A percentile compares a stretch with the other conserved stretches of the same genome.
These are phyloP conservation scores for Linhomoeus sp. DNA, from an alignment of 2,888 invertebrate species.

Conservation along the genomic window DNA sequence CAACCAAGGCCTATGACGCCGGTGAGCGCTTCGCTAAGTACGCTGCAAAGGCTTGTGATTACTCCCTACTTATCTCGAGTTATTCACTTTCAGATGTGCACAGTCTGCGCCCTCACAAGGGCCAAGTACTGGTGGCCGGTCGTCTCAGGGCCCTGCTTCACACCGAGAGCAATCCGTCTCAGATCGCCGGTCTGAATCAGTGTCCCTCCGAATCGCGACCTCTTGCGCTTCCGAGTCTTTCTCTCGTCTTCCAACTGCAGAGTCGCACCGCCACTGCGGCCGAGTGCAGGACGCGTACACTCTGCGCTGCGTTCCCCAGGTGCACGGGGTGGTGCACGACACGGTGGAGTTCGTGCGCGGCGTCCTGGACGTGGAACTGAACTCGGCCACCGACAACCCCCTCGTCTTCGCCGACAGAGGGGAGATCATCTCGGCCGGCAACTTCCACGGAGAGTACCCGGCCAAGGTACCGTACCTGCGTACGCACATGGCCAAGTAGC, in stretches of 20 bases:
- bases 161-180: constrained; percentile 42
- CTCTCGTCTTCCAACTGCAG: constrained; percentile 23
- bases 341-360: constrained; percentile 42
- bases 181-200: constrained; percentile 38
- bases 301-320: constrained; percentile 44
- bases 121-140: constrained; percentile 41
- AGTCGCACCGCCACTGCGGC: constrained; percentile 44
- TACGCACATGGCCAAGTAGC: too few species aligned
- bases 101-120: constrained; percentile 41
- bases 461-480: constrained; percentile 37
- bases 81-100: constrained; percentile 43
- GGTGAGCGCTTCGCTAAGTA: too few species aligned
- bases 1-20: constrained; percentile 42
- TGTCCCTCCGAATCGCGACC: not conserved
- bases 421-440: constrained; percentile 46
- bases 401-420: constrained; percentile 38
- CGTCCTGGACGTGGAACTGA: constrained; percentile 40
- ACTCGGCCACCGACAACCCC: constrained; percentile 47
- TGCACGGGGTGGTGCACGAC: constrained; percentile 46
- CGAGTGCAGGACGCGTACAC: constrained; percentile 48
- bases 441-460: constrained; percentile 50
- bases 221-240: not conserved
- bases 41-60: too few species aligned
- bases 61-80: too few species aligned
- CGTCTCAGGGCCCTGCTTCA: constrained; percentile 41